Conservation (phyloP, 2,113 vertebrate genomes). For the Carollia perspicillata region DNA sequence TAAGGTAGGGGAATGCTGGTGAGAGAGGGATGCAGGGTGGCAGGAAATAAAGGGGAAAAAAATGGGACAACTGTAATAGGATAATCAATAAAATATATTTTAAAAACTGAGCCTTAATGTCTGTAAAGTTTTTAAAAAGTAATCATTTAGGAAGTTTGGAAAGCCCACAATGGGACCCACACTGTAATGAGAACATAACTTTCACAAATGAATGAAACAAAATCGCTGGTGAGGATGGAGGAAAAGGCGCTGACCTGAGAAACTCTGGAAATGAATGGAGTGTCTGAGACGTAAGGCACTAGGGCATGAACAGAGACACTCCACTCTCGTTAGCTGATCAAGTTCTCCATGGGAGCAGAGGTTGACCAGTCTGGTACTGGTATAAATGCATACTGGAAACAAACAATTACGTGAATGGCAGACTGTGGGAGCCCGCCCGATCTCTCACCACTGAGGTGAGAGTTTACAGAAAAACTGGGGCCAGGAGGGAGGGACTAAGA, state of each 20-base stretch:
- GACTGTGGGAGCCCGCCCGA: background rate
- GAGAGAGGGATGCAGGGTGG: too few relatives aligned
- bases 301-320: background rate
- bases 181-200: background rate
- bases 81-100: too few relatives aligned
- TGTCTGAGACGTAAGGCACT: background rate
- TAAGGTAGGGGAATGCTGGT: too few relatives aligned
- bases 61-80: too few relatives aligned
- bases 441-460: background rate
- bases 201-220: background rate
- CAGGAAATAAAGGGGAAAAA: too few relatives aligned
- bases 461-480: background rate
- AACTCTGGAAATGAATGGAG: background rate
- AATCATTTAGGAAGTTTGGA: background rate
- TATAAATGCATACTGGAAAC: background rate
- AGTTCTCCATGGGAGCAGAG: too few relatives aligned
- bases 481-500: background rate
- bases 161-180: background rate
- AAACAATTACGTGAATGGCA: background rate
- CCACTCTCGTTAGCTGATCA: background rate
- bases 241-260: background rate
- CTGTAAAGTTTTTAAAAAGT: background rate
- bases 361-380: background rate
- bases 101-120: background rate
- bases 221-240: background rate